These are phyloP conservation scores for Tangara arthus DNA, from an alignment of 2,797 vertebrate genomes.

Conservation along the genomic window DNA sequence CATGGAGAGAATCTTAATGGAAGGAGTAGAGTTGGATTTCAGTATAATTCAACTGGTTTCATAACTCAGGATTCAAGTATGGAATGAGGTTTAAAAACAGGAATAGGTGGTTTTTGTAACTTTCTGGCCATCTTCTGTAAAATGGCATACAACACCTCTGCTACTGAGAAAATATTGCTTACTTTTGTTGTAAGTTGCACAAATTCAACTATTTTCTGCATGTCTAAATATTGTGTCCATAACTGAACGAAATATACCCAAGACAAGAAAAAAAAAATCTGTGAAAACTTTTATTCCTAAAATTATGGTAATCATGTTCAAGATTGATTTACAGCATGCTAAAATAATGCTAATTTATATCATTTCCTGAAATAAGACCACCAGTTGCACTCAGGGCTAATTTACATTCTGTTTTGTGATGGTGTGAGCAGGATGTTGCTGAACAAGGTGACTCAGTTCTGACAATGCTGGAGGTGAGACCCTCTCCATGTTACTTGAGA, in stretches of 20 bases:
- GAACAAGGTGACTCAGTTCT: background rate
- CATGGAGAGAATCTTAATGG: background rate
- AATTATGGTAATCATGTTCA: background rate
- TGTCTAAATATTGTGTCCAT: background rate
- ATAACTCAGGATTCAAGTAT: background rate
- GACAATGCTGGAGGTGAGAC: background rate
- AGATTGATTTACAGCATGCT: background rate
- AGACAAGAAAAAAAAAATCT: background rate
- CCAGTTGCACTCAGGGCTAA: background rate
- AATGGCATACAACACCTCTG: background rate
- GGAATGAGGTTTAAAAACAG: background rate
- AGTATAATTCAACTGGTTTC: background rate
- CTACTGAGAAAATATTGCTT: background rate
- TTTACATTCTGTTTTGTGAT: background rate
- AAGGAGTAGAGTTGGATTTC: background rate
- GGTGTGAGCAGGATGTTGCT: background rate
- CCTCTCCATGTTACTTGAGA: background rate
- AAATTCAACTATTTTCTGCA: background rate
- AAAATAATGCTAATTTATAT: background rate
- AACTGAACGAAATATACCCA: background rate
- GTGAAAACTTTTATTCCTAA: background rate
- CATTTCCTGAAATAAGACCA: background rate
- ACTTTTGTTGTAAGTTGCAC: background rate
- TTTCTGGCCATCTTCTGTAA: background rate
- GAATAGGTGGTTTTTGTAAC: background rate